Percentiles rank a stretch among this genome's conserved stretches.
These are phyloP conservation scores for Seriola rivoliana DNA, from an alignment of 2,113 vertebrate species.

Conservation along the genomic window DNA sequence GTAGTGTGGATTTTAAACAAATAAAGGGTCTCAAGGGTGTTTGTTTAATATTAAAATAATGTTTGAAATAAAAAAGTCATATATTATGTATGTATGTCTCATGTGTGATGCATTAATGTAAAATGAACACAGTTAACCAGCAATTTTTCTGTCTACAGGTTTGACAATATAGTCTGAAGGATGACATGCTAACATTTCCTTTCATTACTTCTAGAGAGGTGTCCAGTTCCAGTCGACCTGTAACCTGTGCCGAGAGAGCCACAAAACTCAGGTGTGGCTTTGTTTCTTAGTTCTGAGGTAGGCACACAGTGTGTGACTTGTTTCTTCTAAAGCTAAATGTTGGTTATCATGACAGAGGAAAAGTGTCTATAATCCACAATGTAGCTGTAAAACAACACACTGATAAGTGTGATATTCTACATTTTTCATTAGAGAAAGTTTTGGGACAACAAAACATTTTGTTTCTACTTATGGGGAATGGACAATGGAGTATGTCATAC, in stretches of 20 bases:
- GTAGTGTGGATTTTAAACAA: no score
- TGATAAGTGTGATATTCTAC: no score
- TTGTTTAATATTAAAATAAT: no score
- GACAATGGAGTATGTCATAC: not conserved
- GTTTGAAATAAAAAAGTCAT: no score
- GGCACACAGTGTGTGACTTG: constrained; percentile 40
- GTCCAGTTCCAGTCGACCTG: constrained; percentile 56
- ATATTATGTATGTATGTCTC: no score
- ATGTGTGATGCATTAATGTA: no score
- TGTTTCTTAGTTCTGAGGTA: constrained; percentile 85
- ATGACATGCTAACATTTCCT: not conserved
- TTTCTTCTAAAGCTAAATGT: constrained; percentile 5
- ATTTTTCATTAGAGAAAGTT: not conserved
- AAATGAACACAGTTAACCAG: not conserved
- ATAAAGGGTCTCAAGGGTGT: no score
- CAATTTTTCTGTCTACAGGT: not conserved
- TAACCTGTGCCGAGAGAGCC: constrained; percentile 58
- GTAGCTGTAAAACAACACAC: not conserved
- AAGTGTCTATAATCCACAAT: not conserved
- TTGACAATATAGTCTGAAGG: not conserved
- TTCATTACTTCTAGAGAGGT: constrained; percentile 73
- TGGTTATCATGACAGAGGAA: not conserved
- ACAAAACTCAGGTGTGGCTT: constrained; percentile 80
- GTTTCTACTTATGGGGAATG: not conserved
- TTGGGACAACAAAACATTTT: not conserved